Evolutionary conservation across 2,113 vertebrate genomes (phyloP).

Genomic region (Nematolebias whitei): DNA sequence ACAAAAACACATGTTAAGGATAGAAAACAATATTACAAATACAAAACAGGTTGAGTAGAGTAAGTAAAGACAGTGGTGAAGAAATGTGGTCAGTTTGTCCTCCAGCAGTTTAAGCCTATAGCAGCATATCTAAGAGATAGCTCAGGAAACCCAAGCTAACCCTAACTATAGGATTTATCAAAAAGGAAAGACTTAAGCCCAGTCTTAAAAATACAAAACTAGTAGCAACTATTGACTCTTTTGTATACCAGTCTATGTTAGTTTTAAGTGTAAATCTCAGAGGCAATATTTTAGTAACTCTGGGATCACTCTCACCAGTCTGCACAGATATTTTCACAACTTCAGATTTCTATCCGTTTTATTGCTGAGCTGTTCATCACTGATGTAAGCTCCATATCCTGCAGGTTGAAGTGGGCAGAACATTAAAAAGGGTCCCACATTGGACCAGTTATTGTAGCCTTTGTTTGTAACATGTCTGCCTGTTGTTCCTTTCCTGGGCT

Average conservation of each 20-base stretch:
- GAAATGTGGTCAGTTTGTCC: too few relatives aligned
- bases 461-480: not conserved
- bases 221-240: not conserved
- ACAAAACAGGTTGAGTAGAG: too few relatives aligned
- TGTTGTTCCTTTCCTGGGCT: not conserved
- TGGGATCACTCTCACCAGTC: not conserved
- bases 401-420: not conserved
- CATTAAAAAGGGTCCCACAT: not conserved
- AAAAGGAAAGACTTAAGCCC: too few relatives aligned
- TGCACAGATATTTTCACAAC: not conserved
- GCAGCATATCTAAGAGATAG: too few relatives aligned
- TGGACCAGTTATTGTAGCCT: slow-evolving; percentile 1
- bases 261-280: not conserved
- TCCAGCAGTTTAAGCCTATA: too few relatives aligned
- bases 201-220: too few relatives aligned
- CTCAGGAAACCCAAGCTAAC: too few relatives aligned
- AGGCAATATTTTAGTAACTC: not conserved
- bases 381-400: not conserved
- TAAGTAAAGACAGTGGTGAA: too few relatives aligned
- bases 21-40: too few relatives aligned
- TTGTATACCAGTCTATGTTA: not conserved
- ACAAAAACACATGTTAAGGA: too few relatives aligned
- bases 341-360: not conserved
- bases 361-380: not conserved
- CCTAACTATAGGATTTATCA: too few relatives aligned